phyloP scores from a whole-genome alignment of 1,140 invertebrate genomes.

The Brachionus koreanus region DNA sequence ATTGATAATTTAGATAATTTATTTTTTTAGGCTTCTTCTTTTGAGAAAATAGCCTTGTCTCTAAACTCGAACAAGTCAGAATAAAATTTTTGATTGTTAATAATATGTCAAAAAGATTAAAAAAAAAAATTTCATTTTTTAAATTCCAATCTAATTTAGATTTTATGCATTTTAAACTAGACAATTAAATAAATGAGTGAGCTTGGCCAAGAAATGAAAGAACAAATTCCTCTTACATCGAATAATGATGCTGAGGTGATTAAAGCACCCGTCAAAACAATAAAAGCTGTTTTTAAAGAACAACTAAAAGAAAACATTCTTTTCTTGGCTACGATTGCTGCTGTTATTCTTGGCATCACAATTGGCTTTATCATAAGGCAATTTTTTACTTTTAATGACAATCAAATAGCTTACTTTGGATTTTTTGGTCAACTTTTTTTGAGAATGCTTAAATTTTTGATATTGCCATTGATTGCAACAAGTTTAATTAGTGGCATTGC shows the following conservation, averaged over 20 bases:
- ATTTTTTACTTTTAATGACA: conserved; percentile 17
- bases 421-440: conserved; percentile 43
- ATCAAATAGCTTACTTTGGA: conserved; percentile 36
- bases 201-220: background rate
- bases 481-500: conserved; percentile 41
- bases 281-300: conserved; percentile 22
- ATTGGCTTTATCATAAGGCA: conserved; percentile 19
- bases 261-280: background rate
- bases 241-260: background rate
- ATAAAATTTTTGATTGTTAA: background rate
- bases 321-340: conserved; percentile 26
- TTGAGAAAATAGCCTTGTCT: background rate
- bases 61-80: background rate
- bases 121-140: too few relatives aligned
- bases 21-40: background rate
- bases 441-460: conserved; percentile 43
- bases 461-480: conserved; percentile 42
- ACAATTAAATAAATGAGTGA: background rate
- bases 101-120: too few relatives aligned
- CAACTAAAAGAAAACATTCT: conserved; percentile 34
- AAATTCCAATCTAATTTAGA: background rate
- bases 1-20: background rate
- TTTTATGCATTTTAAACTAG: background rate
- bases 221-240: background rate
- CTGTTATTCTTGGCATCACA: conserved; percentile 30